These are phyloP conservation scores for Scolopax rusticola DNA, from an alignment of 2,797 vertebrate species.

Conservation along the genomic window DNA sequence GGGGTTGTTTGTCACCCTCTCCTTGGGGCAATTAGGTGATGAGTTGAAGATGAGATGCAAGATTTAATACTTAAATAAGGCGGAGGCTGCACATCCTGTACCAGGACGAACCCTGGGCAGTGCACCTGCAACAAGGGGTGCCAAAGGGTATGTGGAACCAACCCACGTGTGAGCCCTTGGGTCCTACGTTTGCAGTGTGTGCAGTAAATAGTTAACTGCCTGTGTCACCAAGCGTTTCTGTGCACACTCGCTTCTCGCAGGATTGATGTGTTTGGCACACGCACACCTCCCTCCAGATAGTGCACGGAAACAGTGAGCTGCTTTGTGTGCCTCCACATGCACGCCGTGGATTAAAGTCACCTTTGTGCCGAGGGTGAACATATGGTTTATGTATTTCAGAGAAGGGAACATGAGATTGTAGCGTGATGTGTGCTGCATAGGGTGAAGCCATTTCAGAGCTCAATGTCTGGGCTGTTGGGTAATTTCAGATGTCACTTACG, in stretches of 20 bases:
- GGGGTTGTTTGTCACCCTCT: not conserved
- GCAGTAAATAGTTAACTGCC: not conserved
- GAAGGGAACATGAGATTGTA: not conserved
- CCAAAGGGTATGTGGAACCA: not conserved
- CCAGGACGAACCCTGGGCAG: not conserved
- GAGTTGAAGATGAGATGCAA: not conserved
- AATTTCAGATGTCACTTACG: fast-evolving
- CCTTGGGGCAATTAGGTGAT: not conserved
- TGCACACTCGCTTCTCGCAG: fast-evolving
- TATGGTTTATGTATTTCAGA: conserved; percentile 36
- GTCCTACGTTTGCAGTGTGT: fast-evolving
- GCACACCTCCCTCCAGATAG: not conserved
- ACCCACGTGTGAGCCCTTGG: fast-evolving
- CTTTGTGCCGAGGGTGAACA: conserved; percentile 15
- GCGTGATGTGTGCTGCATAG: not conserved
- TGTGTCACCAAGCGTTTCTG: not conserved
- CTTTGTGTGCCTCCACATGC: not conserved
- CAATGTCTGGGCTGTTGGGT: not conserved
- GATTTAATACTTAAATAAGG: not conserved
- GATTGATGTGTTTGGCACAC: conserved; percentile 31
- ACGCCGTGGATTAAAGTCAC: not conserved
- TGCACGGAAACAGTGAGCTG: not conserved
- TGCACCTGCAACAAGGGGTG: not conserved
- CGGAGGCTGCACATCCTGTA: fast-evolving
- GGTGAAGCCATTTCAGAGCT: not conserved